phyloP scores from a whole-genome alignment of 2,797 vertebrate genomes.

The Merluccius polli region DNA sequence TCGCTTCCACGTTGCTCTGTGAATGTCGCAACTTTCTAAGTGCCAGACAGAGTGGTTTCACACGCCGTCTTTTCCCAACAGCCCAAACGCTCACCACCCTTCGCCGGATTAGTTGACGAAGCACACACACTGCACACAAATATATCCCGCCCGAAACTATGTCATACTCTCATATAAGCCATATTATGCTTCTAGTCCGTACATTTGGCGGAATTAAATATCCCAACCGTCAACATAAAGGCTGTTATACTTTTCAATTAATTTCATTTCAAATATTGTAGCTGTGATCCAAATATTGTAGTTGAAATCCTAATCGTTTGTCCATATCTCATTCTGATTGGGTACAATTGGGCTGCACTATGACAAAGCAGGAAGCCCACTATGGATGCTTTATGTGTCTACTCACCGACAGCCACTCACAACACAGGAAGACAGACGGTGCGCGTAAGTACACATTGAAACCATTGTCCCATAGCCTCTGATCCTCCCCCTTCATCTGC shows the following conservation, averaged over 20 bases:
- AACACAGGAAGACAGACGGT: not conserved
- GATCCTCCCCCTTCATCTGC: not conserved
- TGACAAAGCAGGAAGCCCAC: not conserved
- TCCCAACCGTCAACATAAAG: not conserved
- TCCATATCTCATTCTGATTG: not conserved
- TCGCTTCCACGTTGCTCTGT: constrained; percentile 46
- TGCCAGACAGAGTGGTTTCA: not conserved
- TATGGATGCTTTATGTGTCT: not conserved
- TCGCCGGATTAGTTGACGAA: not conserved
- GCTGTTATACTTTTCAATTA: not conserved
- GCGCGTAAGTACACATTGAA: too few relatives aligned
- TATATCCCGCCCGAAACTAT: not conserved
- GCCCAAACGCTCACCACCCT: not conserved
- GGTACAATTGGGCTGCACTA: not conserved
- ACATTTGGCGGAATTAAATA: too few relatives aligned
- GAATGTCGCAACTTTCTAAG: constrained; percentile 26
- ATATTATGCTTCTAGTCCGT: too few relatives aligned
- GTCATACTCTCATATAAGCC: not conserved
- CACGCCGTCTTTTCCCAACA: not conserved
- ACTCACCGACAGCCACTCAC: not conserved
- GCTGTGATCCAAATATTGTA: not conserved
- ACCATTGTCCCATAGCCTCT: not conserved
- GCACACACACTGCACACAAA: constrained; percentile 13
- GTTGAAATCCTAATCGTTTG: not conserved
- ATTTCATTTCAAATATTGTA: not conserved